These are phyloP conservation scores for Tragelaphus scriptus DNA, from an alignment of 2,113 vertebrate genomes.

Conservation along the genomic window DNA sequence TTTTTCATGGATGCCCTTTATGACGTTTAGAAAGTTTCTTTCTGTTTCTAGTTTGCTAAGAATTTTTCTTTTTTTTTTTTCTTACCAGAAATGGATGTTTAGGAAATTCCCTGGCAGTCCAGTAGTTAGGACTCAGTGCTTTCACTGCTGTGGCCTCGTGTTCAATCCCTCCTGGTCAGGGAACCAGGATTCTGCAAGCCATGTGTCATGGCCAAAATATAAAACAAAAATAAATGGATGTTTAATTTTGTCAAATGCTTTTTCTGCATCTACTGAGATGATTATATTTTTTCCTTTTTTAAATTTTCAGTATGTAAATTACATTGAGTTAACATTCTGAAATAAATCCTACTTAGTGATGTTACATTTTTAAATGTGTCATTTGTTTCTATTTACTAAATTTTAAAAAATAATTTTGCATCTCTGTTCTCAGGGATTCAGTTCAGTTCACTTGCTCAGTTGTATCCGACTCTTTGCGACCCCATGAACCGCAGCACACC, in stretches of 20 bases:
- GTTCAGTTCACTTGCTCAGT: too few species aligned
- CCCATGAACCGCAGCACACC: too few species aligned
- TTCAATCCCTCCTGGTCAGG: not conserved
- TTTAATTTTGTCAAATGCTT: not conserved
- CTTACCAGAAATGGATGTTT: not conserved
- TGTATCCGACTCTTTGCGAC: too few species aligned
- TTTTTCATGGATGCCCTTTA: not conserved
- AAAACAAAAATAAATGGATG: not conserved
- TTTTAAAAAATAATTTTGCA: not conserved
- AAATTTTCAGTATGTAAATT: not conserved
- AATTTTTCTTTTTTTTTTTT: not conserved
- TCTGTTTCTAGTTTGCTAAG: not conserved
- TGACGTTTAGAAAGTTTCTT: not conserved
- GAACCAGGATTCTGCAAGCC: not conserved
- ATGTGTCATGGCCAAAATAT: not conserved
- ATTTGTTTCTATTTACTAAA: not conserved
- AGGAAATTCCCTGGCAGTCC: not conserved
- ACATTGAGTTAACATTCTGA: not conserved
- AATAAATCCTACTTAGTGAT: not conserved
- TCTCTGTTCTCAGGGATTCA: not conserved
- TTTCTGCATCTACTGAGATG: not conserved
- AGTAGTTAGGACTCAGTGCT: not conserved
- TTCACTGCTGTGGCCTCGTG: not conserved
- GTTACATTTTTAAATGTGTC: not conserved
- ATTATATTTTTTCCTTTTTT: not conserved